Base-by-base conservation (phyloP, 2,888 invertebrate genomes). In the Apantesis nais region DNA sequence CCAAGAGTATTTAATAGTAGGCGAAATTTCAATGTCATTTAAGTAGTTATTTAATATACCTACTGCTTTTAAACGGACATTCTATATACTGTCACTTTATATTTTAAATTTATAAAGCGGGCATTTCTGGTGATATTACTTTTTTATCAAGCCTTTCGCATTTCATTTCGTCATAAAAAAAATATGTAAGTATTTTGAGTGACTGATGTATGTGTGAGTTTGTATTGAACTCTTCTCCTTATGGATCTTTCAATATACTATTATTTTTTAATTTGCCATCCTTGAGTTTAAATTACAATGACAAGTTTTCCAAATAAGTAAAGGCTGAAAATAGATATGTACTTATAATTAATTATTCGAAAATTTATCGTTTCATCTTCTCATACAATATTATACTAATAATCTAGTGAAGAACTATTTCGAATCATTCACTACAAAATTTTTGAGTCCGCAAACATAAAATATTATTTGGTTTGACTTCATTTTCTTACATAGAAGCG, bases 401-500 rank as follows among this genome's bases (percentile, higher is more conserved):
- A 34, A 34, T 48, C 8, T 22, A 4, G 5, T 22, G 48, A 1
- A 19, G 22, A 8, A 22, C 1, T 48, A 48, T 19, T 44, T 7
- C 22, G 19, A 22, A 48, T 48, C 5, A 22, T 44, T 44, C 19
- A 44, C n/a, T n/a, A 9, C 19, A 48, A 16, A 11, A 11, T 55
- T 11, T 25, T 55, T 25, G 7, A 25, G 9, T 9, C 5, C 4
- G 2, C 3, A 12, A 4, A 29, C 14, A 16, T 29, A 48, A 19
- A 7, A 16, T 58, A 58, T 58, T 55, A 37, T 52, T 66, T 58
- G 12, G 41, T 73, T 77, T 75, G 74, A 75, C 74, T 77, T 71
- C 66, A 73, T 85, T 86, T 79, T 82, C 75, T 85, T 82, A 85
- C 77, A 70, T 81, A 76, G 82, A 83, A 81, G 78, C 78, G 71